phyloP scores from a whole-genome alignment of 2,888 invertebrate species.

The Lottia gigantea region DNA sequence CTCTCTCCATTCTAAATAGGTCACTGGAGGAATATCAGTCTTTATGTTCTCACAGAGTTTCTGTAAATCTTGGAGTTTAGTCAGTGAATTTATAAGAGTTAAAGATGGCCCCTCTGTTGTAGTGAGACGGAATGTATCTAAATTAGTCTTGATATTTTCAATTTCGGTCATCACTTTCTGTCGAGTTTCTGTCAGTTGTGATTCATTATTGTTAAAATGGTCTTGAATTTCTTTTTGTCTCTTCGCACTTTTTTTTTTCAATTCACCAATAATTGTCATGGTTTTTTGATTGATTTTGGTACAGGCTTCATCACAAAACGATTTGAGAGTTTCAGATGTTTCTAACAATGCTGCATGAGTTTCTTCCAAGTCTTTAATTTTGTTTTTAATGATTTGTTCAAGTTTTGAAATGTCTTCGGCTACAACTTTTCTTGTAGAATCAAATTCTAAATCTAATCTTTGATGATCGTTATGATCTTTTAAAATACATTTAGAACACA shows the following conservation, averaged over 20 bases:
- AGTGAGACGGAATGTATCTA: too few species aligned
- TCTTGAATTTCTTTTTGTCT: too few species aligned
- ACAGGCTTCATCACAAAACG: neutral
- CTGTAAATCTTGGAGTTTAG: too few species aligned
- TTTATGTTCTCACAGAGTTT: too few species aligned
- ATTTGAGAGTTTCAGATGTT: neutral
- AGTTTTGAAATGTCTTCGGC: neutral
- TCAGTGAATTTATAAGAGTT: too few species aligned
- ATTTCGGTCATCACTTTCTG: too few species aligned
- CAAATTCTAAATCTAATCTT: neutral
- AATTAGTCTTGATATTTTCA: too few species aligned
- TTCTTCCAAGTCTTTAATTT: neutral
- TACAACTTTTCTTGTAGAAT: neutral
- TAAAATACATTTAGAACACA: neutral
- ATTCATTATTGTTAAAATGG: too few species aligned
- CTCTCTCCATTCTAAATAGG: too few species aligned
- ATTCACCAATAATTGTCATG: neutral
- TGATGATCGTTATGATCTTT: neutral
- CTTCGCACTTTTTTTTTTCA: neutral
- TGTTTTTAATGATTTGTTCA: neutral
- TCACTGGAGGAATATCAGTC: too few species aligned
- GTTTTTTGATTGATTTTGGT: neutral
- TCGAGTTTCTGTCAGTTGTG: too few species aligned
- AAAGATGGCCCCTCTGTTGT: too few species aligned
- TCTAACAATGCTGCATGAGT: neutral